Base-by-base conservation (phyloP, 1,140 invertebrate species). In the Cecropterus lyciades region DNA sequence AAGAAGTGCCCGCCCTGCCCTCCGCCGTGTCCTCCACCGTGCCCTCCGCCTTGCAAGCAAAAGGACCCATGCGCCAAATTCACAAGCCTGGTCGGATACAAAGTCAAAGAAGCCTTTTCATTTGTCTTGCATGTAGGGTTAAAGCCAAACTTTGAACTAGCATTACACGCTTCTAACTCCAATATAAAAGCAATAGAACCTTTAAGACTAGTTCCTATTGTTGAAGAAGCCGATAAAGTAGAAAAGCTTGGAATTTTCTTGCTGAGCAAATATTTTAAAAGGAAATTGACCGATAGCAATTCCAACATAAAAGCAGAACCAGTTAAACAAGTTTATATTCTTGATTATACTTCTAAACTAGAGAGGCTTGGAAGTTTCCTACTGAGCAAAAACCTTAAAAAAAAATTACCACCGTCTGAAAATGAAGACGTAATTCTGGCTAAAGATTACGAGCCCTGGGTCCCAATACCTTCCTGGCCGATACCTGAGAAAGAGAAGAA, bases 401-500 rank as follows among this genome's bases (percentile, higher is more conserved):
- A 8, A 5, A 20, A 15, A 14, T 5, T 5, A 17, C n/a, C 37
- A 0, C 11, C 10, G 24, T 6, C 0, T n/a, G 20, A 3, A 6
- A 45, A 51, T 6, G 63, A 51, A 4, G 24, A 68, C 11, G 40
- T 63, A 8, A 24, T 53, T n/a, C 65, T 66, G 1, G 72, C 75
- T 1, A 78, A 72, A 60, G 69, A 77, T 20, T 86, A 68, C 42
- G 77, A 82, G 1, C 85, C 85, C 0, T 88, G 85, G 85, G 45
- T 75, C 0, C 85, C 85, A 0, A 87, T 88, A 49, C 86, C 86
- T 0, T 85, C 81, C 0, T 87, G 80, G 80, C 79, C 80, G 8
- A 48, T 67, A 7, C 65, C 76, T 0, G 67, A 79, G 16, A 73
- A 78, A 30, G 68, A 75, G 0, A 40, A 71, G 17, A 77, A 72